Evolutionary conservation across 2,113 vertebrate species (phyloP), one percentile per base, ranked within the genome.

Genomic region (Callocephalon fimbriatum): DNA sequence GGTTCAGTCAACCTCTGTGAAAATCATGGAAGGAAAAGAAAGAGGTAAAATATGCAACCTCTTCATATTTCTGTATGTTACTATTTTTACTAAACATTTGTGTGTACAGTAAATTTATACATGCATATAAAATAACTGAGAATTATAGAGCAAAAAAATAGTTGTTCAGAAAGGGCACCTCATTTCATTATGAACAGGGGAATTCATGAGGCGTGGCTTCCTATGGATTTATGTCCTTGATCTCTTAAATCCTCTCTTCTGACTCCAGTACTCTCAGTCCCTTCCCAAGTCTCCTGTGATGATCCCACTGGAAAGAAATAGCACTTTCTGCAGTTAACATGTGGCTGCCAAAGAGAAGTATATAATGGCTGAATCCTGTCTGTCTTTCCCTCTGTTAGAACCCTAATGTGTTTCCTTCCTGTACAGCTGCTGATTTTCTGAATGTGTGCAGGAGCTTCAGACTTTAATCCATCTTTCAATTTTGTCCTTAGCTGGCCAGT

Each of bases 101-200:
- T 58, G 40, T 44, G 8, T 75, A 37, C 8, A 56, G 29, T 42
- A 38, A 56, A 58, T 19, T 2, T 23, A 72, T 17, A 19, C 8
- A 18, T 6, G 3, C 1, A 1, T 51, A 70, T 56, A 72, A 77
- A 91, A 61, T 44, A 71, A 62, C 29, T 47, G 14, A 22, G 47
- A 62, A 45, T 86, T 83, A 38, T 11, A 47, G 20, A 83, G 71
- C 6, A 83, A 90, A 79, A 76, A 76, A 76, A 8, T 23, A 44
- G 18, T 54, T 71, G 38, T 40, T 89, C 75, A 65, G 27, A 74
- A 70, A 62, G 29, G 75, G 21, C 78, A 75, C 3, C 48, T 40
- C 0, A 47, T 81, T 90, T 67, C 0, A 0, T 70, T 73, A 35
- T 0, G 1, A 66, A 58, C 19, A 59, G 35, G 9, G 35, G 59